Percentiles rank a stretch among this genome's conserved stretches.
phyloP scores from a whole-genome alignment of 2,113 vertebrate genomes.

The Silurus asotus region DNA sequence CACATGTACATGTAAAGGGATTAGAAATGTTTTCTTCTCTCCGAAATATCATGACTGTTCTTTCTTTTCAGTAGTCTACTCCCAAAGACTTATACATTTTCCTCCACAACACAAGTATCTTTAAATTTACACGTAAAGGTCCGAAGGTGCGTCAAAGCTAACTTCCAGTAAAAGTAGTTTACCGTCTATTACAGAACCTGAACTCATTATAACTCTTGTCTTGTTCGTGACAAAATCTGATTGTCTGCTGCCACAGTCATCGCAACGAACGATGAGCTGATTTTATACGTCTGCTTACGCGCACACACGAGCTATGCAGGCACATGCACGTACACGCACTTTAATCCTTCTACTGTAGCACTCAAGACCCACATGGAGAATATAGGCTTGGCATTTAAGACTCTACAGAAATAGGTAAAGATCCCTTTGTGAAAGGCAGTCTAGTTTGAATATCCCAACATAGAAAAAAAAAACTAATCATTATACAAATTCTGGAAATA shows the following conservation, averaged over 20 bases:
- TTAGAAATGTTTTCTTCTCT: not conserved
- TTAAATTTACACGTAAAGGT: conserved; percentile 17
- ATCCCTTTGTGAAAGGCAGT: conserved; percentile 44
- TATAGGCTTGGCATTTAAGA: conserved; percentile 39
- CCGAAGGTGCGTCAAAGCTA: conserved; percentile 34
- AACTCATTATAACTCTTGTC: conserved; percentile 9
- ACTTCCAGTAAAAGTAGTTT: conserved; percentile 1
- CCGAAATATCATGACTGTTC: conserved; percentile 25
- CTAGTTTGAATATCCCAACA: conserved; percentile 36
- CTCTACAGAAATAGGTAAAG: conserved; percentile 29
- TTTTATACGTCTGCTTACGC: conserved; percentile 9
- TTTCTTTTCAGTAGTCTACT: conserved; percentile 40
- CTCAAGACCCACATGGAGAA: conserved; percentile 23
- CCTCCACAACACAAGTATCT: conserved; percentile 5
- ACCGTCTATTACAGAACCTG: conserved; percentile 26
- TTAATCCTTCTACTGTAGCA: conserved; percentile 48
- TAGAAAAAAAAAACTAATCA: conserved; percentile 44
- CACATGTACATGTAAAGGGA: conserved; percentile 21
- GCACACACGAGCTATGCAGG: not conserved
- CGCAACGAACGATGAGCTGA: conserved; percentile 38
- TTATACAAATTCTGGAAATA: conserved; percentile 41
- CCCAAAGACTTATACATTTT: conserved; percentile 10
- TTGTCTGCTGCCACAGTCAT: conserved; percentile 59
- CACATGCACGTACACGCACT: conserved; percentile 48
- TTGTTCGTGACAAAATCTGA: conserved; percentile 66